These are phyloP conservation scores for Gallinago jamesoni DNA, from an alignment of 2,113 vertebrate genomes.

Conservation along the genomic window DNA sequence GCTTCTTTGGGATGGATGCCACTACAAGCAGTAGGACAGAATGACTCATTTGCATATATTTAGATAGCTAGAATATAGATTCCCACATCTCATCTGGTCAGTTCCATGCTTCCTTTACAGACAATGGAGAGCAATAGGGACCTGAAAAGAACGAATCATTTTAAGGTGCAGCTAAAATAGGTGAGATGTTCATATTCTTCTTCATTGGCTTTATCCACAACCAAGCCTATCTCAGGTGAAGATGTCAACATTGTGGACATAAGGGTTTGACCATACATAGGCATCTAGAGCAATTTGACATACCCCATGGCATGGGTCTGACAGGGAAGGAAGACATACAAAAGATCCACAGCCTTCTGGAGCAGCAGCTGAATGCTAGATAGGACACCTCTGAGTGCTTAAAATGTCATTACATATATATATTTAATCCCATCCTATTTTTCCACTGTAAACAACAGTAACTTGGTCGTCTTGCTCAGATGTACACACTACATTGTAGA, in stretches of 20 bases:
- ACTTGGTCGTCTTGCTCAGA: neutral
- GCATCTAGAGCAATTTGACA: neutral
- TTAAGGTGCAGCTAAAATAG: neutral
- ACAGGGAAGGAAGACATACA: neutral
- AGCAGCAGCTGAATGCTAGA: neutral
- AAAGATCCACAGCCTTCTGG: neutral
- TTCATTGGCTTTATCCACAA: neutral
- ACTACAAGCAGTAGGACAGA: neutral
- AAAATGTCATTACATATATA: neutral
- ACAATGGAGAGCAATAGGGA: neutral
- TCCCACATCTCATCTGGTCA: neutral
- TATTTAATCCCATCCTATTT: neutral
- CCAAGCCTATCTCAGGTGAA: neutral
- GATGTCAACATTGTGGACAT: neutral
- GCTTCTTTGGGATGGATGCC: neutral
- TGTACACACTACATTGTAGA: neutral
- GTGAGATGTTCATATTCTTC: neutral
- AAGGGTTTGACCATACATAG: neutral
- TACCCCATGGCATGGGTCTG: neutral
- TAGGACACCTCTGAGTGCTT: neutral
- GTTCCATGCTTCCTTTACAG: neutral
- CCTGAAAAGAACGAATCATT: neutral
- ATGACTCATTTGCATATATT: neutral
- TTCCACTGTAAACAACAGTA: neutral
- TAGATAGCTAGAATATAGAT: neutral